A percentile compares a stretch with the other conserved stretches of the same genome.
These are phyloP conservation scores for Heteractis magnifica DNA, from an alignment of 92 coral and sea anemone genomes.

Conservation along the genomic window DNA sequence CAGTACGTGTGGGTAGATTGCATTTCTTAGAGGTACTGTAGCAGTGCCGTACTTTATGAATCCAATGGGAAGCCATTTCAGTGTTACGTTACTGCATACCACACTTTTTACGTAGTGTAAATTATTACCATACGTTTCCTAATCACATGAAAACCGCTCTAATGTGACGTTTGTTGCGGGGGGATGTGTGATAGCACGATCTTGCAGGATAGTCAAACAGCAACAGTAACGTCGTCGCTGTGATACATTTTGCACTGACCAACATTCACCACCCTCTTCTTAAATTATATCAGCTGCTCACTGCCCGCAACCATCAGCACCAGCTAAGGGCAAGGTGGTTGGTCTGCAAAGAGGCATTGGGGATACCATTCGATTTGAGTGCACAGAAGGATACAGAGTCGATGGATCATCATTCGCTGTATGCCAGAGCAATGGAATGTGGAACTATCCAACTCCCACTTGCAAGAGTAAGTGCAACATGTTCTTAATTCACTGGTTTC, in stretches of 20 bases:
- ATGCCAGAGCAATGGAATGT: constrained; percentile 55
- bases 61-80: neutral
- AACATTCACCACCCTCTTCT: neutral
- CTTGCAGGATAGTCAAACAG: too few species aligned
- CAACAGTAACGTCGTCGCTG: too few species aligned
- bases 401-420: constrained; percentile 62
- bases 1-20: too few species aligned
- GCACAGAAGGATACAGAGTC: constrained; percentile 62
- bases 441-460: constrained; percentile 75
- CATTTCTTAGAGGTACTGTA: too few species aligned
- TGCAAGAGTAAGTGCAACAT: constrained; percentile 53
- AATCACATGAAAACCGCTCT: neutral
- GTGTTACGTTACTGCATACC: neutral
- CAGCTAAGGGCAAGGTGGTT: constrained; percentile 63
- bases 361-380: constrained; percentile 81
- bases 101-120: too few species aligned
- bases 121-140: neutral
- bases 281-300: constrained; percentile 62
- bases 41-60: too few species aligned
- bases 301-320: constrained; percentile 76
- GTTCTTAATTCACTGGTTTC: too few species aligned
- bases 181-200: too few species aligned
- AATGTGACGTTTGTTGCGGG: too few species aligned
- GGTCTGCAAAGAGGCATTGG: constrained; percentile 89
- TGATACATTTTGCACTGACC: neutral